Base-by-base conservation (phyloP, 2,797 vertebrate species). In the Schizothorax lantsangensis region DNA sequence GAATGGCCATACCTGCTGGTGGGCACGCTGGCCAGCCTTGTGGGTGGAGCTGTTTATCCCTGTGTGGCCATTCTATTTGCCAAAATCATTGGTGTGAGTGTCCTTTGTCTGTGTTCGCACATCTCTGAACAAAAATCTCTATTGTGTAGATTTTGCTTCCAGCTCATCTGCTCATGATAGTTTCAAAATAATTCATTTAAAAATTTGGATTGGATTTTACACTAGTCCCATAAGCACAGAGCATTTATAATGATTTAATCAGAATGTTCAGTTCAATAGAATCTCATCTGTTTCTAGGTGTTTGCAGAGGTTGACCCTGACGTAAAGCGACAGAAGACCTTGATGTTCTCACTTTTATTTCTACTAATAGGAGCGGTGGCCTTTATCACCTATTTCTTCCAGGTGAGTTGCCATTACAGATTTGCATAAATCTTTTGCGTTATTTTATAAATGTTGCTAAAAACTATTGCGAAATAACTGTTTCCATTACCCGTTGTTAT, bases 41-140 rank as follows among this genome's bases (percentile, higher is more conserved):
- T 96, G 73, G 91, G 85, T 45, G 94, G 95, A 87, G 93, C 89
- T 0, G 87, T 96, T 45, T 91, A 91, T 81, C 95, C 95, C 45
- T 90, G 90, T 74, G 71, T 91, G 40, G 90, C 78, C 64, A 91
- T 93, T 80, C 26, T 93, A 73, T 91, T 92, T 84, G 68, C 91
- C 83, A 92, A 92, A 89, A 93, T 93, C 71, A 93, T 92, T 89
- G 90, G 92, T n/a, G 86, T 89, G 79, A 83, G 89, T 90, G 83
- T 74, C n/a, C 82, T 84, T 68, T 85, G 43, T 86, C 59, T 73
- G 57, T 83, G 33, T 43, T 64, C 21, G 45, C 64, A 8, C 6
- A 52, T 23, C n/a, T 71, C 73, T 52, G 9, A 78, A 78, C n/a
- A 21, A 68, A 77, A 84, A 69, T 43, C 43, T 54, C 59, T 54